Percentiles rank a stretch among this genome's conserved stretches.
These are phyloP conservation scores for Alcedo atthis DNA, from an alignment of 2,797 vertebrate species.

Conservation along the genomic window DNA sequence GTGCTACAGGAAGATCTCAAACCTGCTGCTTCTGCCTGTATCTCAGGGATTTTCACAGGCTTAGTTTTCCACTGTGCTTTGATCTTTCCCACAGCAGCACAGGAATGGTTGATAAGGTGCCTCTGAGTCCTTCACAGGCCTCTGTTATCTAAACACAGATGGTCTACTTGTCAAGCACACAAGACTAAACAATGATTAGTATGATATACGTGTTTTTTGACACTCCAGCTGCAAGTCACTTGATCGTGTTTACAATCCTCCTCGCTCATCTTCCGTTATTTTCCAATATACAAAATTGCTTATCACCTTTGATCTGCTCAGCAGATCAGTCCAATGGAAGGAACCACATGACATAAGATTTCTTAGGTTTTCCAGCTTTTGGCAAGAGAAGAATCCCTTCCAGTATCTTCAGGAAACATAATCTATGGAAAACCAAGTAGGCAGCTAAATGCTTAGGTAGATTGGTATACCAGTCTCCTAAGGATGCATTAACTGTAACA, in stretches of 20 bases:
- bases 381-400: background rate
- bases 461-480: background rate
- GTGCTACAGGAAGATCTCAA: background rate
- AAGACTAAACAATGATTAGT: background rate
- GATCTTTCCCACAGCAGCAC: background rate
- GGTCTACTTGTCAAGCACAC: background rate
- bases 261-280: background rate
- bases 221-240: background rate
- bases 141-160: background rate
- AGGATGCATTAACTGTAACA: background rate
- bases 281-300: background rate
- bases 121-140: background rate
- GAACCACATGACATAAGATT: background rate
- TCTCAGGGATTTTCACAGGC: background rate
- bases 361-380: background rate
- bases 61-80: background rate
- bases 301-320: background rate
- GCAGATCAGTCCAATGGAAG: background rate
- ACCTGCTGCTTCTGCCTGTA: background rate
- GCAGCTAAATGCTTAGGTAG: background rate
- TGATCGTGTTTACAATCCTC: background rate
- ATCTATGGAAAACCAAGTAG: rapidly evolving
- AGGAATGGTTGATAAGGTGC: background rate
- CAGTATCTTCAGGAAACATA: background rate
- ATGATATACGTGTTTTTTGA: background rate